A percentile compares a stretch with the other conserved stretches of the same genome.
These are phyloP conservation scores for Neodon shergylaensis DNA, from an alignment of 2,113 vertebrate species.

Conservation along the genomic window DNA sequence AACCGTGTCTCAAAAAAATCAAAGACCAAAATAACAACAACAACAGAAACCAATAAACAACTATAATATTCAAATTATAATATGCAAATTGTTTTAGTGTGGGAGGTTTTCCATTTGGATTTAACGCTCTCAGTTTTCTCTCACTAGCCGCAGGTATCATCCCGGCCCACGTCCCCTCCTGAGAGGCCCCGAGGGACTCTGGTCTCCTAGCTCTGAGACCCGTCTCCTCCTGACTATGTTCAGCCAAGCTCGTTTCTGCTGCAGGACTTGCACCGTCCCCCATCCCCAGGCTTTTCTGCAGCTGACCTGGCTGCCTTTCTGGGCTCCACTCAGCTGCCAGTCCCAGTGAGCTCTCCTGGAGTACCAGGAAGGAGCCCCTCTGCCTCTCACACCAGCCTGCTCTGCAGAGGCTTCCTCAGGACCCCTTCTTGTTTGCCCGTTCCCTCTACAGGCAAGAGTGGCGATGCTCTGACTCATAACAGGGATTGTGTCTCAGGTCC, in stretches of 20 bases:
- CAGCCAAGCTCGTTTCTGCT: background rate
- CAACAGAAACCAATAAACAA: too few relatives aligned
- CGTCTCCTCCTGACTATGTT: background rate
- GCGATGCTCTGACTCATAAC: background rate
- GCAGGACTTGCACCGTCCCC: background rate
- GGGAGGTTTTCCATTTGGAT: rapidly evolving
- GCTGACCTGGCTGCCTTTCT: background rate
- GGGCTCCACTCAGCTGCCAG: background rate
- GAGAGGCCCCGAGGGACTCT: background rate
- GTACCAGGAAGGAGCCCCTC: too few relatives aligned
- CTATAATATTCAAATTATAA: background rate
- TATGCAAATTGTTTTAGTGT: background rate
- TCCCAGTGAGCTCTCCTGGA: background rate
- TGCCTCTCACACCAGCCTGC: background rate
- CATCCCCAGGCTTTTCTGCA: background rate
- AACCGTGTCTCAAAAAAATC: too few relatives aligned
- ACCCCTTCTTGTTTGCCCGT: background rate
- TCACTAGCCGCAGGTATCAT: rapidly evolving
- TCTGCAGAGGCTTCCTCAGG: rapidly evolving
- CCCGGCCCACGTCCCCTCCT: background rate
- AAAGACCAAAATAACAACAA: too few relatives aligned
- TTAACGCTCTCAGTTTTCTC: background rate
- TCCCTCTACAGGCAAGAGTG: background rate
- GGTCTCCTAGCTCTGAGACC: background rate
- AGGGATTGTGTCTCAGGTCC: background rate